Evolutionary conservation across 2,888 invertebrate species (phyloP).

Genomic region (Apodemia duryi): DNA sequence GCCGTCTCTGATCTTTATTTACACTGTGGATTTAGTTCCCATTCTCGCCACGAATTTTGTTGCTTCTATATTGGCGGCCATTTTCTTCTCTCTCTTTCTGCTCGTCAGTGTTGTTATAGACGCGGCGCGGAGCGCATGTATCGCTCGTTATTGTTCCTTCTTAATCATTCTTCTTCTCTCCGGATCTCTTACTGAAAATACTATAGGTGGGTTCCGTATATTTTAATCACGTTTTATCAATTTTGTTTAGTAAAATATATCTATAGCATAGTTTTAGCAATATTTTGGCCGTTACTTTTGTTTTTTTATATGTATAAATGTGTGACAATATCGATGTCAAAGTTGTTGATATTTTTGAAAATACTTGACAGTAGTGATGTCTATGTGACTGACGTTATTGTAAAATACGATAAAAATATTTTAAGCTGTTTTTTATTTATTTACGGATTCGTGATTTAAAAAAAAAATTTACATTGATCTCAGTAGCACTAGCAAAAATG

Average conservation of each 20-base stretch:
- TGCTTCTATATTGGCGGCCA: constrained; percentile 56
- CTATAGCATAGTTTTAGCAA: background rate
- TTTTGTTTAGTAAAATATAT: background rate
- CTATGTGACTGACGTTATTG: background rate
- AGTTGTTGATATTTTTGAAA: background rate
- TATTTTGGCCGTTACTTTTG: background rate
- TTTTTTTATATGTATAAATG: background rate
- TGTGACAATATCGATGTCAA: background rate
- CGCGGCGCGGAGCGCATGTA: constrained; percentile 51
- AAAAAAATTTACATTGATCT: background rate
- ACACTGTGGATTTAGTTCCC: constrained; percentile 49
- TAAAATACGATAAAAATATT: background rate
- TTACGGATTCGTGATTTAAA: background rate
- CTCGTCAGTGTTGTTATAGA: constrained; percentile 57
- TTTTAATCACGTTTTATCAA: constrained; percentile 20
- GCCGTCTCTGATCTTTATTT: constrained; percentile 38
- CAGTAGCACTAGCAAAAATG: background rate
- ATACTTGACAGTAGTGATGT: background rate
- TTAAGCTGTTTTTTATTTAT: background rate
- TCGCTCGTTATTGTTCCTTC: constrained; percentile 51
- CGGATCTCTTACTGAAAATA: constrained; percentile 41
- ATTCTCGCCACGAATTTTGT: constrained; percentile 43
- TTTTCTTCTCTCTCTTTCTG: constrained; percentile 74
- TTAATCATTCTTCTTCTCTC: constrained; percentile 59
- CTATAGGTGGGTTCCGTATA: constrained; percentile 28